Evolutionary conservation across 1,140 invertebrate species (phyloP), one percentile per base, ranked within the genome.

Genomic region (Drosophila fuyamai): DNA sequence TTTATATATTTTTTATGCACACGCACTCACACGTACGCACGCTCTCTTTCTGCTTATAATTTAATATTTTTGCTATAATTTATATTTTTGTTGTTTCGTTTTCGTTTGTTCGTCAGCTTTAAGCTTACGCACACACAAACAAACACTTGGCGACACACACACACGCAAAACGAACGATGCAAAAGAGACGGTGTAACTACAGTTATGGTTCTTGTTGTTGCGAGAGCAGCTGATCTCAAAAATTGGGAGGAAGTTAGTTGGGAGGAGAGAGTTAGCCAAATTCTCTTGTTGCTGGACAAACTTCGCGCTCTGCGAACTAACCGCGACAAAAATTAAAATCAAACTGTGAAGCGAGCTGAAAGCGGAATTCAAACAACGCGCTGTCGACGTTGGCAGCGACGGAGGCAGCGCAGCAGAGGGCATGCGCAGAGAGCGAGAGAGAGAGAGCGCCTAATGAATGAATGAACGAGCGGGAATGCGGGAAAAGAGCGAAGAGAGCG

Each of bases 301-400:
- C 57, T 73, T 77, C 83, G 79, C 75, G 79, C 60, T 79, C 80
- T 61, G 59, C 79, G 72, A 86, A 53, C 32, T 53, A 71, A 62
- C 76, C 57, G 78, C 84, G 76, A 83, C 84, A 79, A 76, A 86
- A 86, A 86, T 89, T 63, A 88, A 86, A 85, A 85, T 82, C 62
- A 85, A 85, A 85, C 83, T 78, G 60, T 60, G 76, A 83, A 79
- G 50, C 54, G 60, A 58, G 61, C 80, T 66, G 41, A 71, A 73
- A 86, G 63, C 80, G 60, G 76, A 83, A 76, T 60, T 67, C 71
- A 76, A 56, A 70, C 80, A 85, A 76, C 79, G 60, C 72, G 40
- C 13, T 36, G 67, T 40, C 50, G 58, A 54, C 61, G 48, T 48
- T 50, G 62, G 58, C 50, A 61, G 65, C 73, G 76, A 35, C 44